A percentile compares a stretch with the other conserved stretches of the same genome.
Conservation (phyloP, 2,113 vertebrate genomes). For the Heptranchias perlo region DNA sequence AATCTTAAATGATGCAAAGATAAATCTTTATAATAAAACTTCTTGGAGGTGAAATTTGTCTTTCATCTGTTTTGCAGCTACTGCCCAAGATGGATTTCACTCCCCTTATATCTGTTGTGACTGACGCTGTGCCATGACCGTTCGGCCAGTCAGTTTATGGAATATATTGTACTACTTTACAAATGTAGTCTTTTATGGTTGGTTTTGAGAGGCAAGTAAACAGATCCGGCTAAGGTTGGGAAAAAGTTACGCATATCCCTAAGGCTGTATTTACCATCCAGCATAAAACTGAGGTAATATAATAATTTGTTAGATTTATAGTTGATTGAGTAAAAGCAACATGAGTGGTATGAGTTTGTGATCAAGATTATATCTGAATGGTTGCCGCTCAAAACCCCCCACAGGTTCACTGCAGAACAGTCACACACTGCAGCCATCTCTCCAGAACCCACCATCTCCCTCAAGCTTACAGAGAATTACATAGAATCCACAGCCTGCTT, state of each 20-base stretch:
- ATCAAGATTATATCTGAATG: constrained; percentile 4
- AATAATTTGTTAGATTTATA: neutral
- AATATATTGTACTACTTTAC: neutral
- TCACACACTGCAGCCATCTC: neutral
- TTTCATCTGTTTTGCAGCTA: neutral
- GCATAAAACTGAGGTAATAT: neutral
- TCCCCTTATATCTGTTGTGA: neutral
- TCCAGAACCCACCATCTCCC: neutral
- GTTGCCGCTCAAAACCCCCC: neutral
- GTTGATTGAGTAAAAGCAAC: neutral
- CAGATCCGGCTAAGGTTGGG: neutral
- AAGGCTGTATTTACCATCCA: neutral
- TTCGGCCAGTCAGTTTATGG: neutral
- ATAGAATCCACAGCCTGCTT: neutral
- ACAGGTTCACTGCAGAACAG: neutral
- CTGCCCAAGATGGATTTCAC: neutral
- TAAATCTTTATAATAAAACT: neutral
- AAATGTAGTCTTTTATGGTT: neutral
- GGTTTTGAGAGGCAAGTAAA: neutral
- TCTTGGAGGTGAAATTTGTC: neutral
- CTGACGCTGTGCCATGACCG: neutral
- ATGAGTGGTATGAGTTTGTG: neutral
- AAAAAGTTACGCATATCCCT: neutral
- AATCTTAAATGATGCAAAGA: neutral
- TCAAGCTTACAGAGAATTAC: neutral